These are phyloP conservation scores for Leptodactylus fallax DNA, from an alignment of 2,797 vertebrate genomes.

Conservation along the genomic window DNA sequence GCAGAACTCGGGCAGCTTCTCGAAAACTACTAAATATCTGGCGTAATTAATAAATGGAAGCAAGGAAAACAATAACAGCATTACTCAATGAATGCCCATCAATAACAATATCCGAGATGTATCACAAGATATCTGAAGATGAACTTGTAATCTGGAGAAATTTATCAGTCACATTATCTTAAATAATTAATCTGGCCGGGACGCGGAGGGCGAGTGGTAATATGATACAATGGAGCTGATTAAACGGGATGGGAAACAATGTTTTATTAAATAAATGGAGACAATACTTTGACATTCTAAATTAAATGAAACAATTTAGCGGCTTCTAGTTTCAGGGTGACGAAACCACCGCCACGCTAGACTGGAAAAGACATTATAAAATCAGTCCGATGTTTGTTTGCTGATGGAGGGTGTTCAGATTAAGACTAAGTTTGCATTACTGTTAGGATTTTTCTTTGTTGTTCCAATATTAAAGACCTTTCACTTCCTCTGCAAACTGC, in stretches of 20 bases:
- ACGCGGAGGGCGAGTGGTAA: constrained; percentile 56
- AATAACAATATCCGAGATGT: constrained; percentile 50
- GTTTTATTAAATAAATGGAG: constrained; percentile 66
- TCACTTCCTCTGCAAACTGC: no score
- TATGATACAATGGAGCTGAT: constrained; percentile 57
- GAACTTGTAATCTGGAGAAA: constrained; percentile 48
- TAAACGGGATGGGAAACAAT: constrained; percentile 44
- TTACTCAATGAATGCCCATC: constrained; percentile 61
- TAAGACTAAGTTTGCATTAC: no score
- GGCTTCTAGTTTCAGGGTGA: constrained; percentile 21
- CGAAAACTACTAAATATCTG: constrained; percentile 46
- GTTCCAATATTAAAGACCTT: no score
- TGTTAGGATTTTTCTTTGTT: no score
- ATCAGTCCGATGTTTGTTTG: neutral
- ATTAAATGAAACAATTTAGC: constrained; percentile 61
- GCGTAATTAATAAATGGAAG: constrained; percentile 62
- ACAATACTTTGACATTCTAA: constrained; percentile 61
- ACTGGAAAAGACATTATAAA: neutral
- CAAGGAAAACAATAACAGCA: constrained; percentile 58
- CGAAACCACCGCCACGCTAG: neutral
- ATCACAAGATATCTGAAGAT: constrained; percentile 44
- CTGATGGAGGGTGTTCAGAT: no score
- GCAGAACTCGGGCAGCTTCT: constrained; percentile 62
- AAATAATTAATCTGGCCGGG: constrained; percentile 63
- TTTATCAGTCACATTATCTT: constrained; percentile 65